A percentile compares a stretch with the other conserved stretches of the same genome.
phyloP scores from a whole-genome alignment of 2,797 vertebrate genomes.

The Thripadectes ignobilis region DNA sequence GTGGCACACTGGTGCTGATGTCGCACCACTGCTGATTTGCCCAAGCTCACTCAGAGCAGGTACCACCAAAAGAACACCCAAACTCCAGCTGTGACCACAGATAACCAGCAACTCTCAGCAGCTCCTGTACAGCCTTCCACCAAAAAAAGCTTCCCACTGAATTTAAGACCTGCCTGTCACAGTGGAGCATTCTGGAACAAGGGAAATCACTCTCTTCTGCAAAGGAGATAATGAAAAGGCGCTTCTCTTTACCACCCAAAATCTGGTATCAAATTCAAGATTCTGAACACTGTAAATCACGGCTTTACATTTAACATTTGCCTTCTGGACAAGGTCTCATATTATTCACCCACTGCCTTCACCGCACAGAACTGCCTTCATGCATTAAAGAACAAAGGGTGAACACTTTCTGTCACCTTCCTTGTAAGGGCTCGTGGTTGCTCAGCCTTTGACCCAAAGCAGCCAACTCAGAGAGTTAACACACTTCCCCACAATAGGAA shows the following conservation, averaged over 20 bases:
- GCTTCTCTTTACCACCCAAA: background rate
- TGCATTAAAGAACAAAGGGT: background rate
- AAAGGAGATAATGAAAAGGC: fast-evolving
- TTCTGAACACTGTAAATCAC: background rate
- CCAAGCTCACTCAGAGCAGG: background rate
- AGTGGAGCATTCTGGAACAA: background rate
- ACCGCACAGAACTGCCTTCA: background rate
- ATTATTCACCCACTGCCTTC: background rate
- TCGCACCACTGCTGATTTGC: background rate
- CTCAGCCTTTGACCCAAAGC: background rate
- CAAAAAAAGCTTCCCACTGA: background rate
- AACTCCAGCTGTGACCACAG: background rate
- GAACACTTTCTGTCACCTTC: background rate
- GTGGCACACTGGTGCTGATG: fast-evolving
- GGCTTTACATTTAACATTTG: background rate
- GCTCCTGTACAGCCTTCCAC: background rate
- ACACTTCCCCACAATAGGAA: background rate
- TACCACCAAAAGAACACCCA: fast-evolving
- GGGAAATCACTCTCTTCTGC: background rate
- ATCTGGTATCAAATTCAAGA: background rate
- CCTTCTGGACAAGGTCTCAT: background rate
- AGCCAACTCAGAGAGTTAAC: background rate
- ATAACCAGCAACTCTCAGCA: background rate
- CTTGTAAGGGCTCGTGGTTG: fast-evolving
- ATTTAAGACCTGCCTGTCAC: background rate